Base-by-base conservation (phyloP, 1,140 invertebrate genomes). In the Magallana angulata region DNA sequence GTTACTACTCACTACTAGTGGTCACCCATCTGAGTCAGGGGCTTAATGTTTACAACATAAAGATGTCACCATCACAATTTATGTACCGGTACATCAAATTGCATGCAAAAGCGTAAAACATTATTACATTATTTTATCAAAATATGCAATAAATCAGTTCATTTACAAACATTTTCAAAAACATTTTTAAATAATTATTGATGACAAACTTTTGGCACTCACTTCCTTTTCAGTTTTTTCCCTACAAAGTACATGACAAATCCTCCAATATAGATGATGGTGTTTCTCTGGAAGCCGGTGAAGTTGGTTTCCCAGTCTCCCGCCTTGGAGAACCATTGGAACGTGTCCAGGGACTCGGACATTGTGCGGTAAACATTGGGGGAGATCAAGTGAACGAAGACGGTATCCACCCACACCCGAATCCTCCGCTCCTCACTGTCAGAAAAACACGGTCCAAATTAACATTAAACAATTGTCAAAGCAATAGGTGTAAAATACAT, bases 201-300 rank as follows among this genome's bases (percentile, higher is more conserved):
- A 48, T 48, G 36, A 48, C 36, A 48, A 48, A 48, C 36, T 48
- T 48, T 48, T 48, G 36, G 36, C 36, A 82, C 81, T 18, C 14
- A 82, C 48, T 82, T 57, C 48, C 18, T 57, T 8, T 82, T 57
- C 48, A 57, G 57, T n/a, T 57, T 82, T 57, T 57, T 82, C 48
- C 48, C 81, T 14, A 82, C 48, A 57, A 82, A 56, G 57, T 57
- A 99, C 99, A 99, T 99, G 1, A 97, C 98, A 30, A 96, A 95
- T 0, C 99, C 97, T 57, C 99, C 99, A 1, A 98, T 96, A 94
- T 99, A 98, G n/a, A 99, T 97, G 93, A 99, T 98, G 56, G 99
- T 92, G 36, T 96, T 94, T 91, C 97, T 96, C 94, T 99, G 98
- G 97, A 97, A 97, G 2, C 95, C 92, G 0, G 97, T 96, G 94